A percentile compares a stretch with the other conserved stretches of the same genome.
phyloP scores from a whole-genome alignment of 2,888 invertebrate species.

The Pterobdella sp. region DNA sequence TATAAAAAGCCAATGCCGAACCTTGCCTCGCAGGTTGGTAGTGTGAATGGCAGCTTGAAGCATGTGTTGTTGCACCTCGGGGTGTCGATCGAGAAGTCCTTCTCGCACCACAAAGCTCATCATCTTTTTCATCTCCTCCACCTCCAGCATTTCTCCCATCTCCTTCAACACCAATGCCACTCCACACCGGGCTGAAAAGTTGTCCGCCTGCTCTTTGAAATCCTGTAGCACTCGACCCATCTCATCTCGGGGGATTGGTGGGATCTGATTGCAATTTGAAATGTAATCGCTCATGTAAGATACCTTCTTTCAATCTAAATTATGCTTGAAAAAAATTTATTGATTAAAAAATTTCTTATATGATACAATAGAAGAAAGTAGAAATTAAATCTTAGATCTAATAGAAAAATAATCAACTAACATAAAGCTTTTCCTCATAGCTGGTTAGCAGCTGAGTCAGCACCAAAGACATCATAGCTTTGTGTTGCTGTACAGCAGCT shows the following conservation, averaged over 20 bases:
- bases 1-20: constrained; percentile 41
- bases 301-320: too few relatives aligned
- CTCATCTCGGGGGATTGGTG: constrained; percentile 63
- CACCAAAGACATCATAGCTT: constrained; percentile 55
- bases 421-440: constrained; percentile 69
- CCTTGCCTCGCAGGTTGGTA: constrained; percentile 85
- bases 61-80: constrained; percentile 78
- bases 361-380: too few relatives aligned
- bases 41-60: constrained; percentile 82
- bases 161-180: constrained; percentile 73
- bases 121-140: constrained; percentile 60
- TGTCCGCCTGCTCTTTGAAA: constrained; percentile 71
- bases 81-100: constrained; percentile 76
- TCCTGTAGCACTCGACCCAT: constrained; percentile 72
- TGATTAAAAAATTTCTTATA: too few relatives aligned
- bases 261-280: too few relatives aligned
- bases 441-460: constrained; percentile 63
- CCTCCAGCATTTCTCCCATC: constrained; percentile 66
- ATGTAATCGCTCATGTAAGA: too few relatives aligned
- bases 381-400: too few relatives aligned
- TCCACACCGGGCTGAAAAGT: constrained; percentile 82
- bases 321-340: too few relatives aligned
- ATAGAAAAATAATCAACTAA: too few relatives aligned
- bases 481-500: constrained; percentile 51
- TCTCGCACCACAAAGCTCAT: constrained; percentile 49